phyloP scores from a whole-genome alignment of 2,888 invertebrate genomes.

The Lepetodrilus schrolli region DNA sequence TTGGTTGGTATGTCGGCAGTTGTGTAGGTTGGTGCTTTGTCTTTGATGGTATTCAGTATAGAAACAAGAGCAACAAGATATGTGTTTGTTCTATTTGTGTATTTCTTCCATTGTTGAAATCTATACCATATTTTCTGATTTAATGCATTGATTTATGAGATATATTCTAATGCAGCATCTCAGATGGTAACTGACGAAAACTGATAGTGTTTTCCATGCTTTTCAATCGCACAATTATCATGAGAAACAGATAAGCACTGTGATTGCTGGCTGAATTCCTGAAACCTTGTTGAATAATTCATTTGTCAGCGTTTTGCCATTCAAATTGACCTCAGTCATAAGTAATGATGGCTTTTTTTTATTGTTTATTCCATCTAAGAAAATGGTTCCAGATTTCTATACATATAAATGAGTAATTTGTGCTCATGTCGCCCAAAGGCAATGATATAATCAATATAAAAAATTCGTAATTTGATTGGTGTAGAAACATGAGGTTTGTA shows the following conservation, averaged over 20 bases:
- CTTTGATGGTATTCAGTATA: too few species aligned
- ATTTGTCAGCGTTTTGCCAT: not conserved
- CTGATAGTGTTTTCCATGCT: too few species aligned
- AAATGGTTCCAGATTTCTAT: not conserved
- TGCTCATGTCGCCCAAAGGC: not conserved
- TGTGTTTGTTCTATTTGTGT: too few species aligned
- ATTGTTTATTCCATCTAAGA: not conserved
- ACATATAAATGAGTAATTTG: conserved; percentile 10
- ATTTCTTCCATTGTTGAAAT: too few species aligned
- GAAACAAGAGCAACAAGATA: too few species aligned
- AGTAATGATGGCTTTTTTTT: not conserved
- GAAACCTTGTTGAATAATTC: conserved; percentile 8
- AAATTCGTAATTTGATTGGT: not conserved
- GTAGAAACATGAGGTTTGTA: not conserved
- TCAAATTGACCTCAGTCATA: not conserved
- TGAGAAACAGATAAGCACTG: not conserved
- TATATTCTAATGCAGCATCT: too few species aligned
- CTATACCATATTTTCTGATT: too few species aligned
- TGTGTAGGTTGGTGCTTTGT: too few species aligned
- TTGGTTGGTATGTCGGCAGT: too few species aligned
- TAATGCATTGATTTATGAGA: too few species aligned
- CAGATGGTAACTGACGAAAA: too few species aligned
- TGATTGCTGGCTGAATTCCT: not conserved
- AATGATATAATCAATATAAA: not conserved
- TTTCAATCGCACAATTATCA: not conserved